A percentile compares a stretch with the other conserved stretches of the same genome.
phyloP scores from a whole-genome alignment of 2,888 invertebrate species.

The Rhingia rostrata region DNA sequence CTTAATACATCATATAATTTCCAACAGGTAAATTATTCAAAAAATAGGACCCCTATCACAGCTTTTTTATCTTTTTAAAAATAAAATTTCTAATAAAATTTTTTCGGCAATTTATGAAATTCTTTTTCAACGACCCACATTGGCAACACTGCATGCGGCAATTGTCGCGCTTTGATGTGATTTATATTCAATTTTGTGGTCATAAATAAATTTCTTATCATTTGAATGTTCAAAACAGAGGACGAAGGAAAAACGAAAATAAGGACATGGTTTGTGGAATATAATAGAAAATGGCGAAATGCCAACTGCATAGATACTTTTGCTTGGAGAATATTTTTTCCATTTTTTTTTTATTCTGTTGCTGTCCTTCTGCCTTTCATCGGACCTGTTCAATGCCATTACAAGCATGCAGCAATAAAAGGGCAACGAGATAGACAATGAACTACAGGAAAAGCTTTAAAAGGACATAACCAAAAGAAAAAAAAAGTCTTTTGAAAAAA shows the following conservation, averaged over 20 bases:
- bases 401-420: conserved; percentile 50
- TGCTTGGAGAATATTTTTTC: conserved; percentile 4
- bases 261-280: conserved; percentile 55
- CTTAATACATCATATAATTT: too few relatives aligned
- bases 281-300: conserved; percentile 72
- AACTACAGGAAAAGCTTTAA: conserved; percentile 28
- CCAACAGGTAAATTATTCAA: too few relatives aligned
- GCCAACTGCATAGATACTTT: conserved; percentile 72
- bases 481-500: neutral
- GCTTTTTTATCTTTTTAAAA: too few relatives aligned
- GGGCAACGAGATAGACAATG: conserved; percentile 43
- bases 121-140: neutral
- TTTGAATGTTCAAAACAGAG: conserved; percentile 72
- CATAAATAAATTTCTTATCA: conserved; percentile 74
- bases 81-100: too few relatives aligned
- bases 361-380: conserved; percentile 18
- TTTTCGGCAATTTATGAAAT: too few relatives aligned
- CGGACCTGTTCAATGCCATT: conserved; percentile 50
- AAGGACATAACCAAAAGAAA: neutral
- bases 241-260: conserved; percentile 53
- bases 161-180: conserved; percentile 71
- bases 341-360: neutral
- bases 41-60: too few relatives aligned
- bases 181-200: conserved; percentile 73
- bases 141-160: conserved; percentile 60